phyloP scores from a whole-genome alignment of 2,797 vertebrate genomes.

The Neoniphon sammara region DNA sequence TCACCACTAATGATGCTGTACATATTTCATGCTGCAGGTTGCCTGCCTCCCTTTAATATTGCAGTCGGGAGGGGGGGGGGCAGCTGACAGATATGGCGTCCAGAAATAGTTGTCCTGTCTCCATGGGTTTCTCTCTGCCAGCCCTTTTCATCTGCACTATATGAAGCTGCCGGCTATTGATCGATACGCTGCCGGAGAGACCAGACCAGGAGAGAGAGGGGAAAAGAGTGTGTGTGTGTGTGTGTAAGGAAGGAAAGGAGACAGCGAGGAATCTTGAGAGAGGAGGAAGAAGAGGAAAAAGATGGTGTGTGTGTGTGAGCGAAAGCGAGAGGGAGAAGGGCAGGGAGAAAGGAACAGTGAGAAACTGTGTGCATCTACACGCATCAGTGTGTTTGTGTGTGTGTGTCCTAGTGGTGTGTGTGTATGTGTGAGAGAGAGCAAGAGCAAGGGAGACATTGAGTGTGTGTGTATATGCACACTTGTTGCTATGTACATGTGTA shows the following conservation, averaged over 20 bases:
- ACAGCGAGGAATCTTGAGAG: background rate
- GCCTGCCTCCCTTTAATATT: conserved; percentile 62
- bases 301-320: too few species aligned
- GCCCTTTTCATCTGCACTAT: conserved; percentile 35
- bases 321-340: too few species aligned
- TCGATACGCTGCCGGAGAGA: conserved; percentile 10
- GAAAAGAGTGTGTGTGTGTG: too few species aligned
- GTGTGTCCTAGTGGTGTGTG: background rate
- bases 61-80: conserved; percentile 45
- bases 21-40: conserved; percentile 70
- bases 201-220: too few species aligned
- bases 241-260: background rate
- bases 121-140: conserved; percentile 48
- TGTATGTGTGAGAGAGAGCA: background rate
- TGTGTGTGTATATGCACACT: background rate
- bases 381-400: background rate
- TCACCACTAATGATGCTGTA: conserved; percentile 59
- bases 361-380: too few species aligned
- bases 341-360: too few species aligned
- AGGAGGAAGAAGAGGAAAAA: background rate
- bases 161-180: conserved; percentile 41
- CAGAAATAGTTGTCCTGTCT: conserved; percentile 67
- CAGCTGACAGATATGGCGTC: conserved; percentile 51
- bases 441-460: background rate
- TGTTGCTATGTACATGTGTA: conserved; percentile 3